Evolutionary conservation across 2,888 invertebrate species (phyloP).

Genomic region (Stenichneumon culpator): DNA sequence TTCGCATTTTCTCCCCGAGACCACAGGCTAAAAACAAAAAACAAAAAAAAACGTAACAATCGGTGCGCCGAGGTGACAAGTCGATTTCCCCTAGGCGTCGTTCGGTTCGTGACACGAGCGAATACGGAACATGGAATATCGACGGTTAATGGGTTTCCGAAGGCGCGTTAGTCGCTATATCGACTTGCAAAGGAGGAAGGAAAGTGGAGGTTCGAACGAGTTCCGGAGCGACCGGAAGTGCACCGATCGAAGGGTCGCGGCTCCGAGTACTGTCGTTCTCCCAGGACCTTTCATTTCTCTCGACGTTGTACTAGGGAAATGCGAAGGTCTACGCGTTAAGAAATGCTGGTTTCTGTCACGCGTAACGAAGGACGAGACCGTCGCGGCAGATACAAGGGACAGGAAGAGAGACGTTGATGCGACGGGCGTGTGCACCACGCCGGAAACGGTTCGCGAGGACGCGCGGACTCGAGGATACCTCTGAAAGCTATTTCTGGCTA

Average conservation of each 20-base stretch:
- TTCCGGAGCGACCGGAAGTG: slow-evolving; percentile 30
- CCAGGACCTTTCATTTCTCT: not conserved
- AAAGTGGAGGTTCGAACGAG: not conserved
- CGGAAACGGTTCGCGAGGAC: slow-evolving; percentile 50
- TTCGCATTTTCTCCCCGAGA: not conserved
- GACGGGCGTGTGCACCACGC: not conserved
- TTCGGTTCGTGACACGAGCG: slow-evolving; percentile 7
- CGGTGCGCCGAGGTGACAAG: slow-evolving; percentile 26
- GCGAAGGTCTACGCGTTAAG: not conserved
- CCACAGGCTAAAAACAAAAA: not conserved
- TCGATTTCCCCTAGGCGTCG: slow-evolving; percentile 22
- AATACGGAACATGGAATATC: slow-evolving; percentile 52
- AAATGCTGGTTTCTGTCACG: slow-evolving; percentile 4
- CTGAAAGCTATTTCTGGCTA: slow-evolving; percentile 66
- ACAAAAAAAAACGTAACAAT: not conserved
- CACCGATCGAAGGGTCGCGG: not conserved
- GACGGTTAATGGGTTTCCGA: slow-evolving; percentile 58
- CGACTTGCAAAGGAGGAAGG: slow-evolving; percentile 38
- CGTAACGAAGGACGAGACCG: not conserved
- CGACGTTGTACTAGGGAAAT: slow-evolving; percentile 30
- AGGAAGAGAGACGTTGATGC: not conserved
- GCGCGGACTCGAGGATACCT: slow-evolving; percentile 29
- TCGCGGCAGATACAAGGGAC: not conserved
- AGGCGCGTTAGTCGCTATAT: slow-evolving; percentile 51
- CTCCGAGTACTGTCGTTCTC: not conserved